These are phyloP conservation scores for Piezodorus guildinii DNA, from an alignment of 1,140 invertebrate species.

Conservation along the genomic window DNA sequence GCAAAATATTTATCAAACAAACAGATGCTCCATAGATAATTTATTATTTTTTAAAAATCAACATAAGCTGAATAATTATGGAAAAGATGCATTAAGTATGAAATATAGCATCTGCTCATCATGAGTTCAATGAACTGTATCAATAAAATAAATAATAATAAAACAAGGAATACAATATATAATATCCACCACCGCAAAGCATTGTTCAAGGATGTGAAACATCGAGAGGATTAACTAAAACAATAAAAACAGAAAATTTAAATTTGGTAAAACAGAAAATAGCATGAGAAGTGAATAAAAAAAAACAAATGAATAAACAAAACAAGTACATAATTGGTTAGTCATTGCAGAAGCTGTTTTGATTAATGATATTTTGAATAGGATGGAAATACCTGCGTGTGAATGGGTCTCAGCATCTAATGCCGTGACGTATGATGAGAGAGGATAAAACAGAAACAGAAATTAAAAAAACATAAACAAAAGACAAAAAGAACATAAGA, in stretches of 20 bases:
- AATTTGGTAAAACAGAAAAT: background rate
- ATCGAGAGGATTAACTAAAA: no score
- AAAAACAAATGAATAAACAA: slow-evolving; percentile 15
- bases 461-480: slow-evolving; percentile 26
- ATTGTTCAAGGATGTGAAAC: background rate
- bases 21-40: background rate
- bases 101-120: no score
- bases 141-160: background rate
- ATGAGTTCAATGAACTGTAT: background rate
- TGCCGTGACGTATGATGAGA: slow-evolving; percentile 19
- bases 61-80: no score
- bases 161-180: background rate
- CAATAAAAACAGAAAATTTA: slow-evolving; percentile 1
- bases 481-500: slow-evolving; percentile 26
- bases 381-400: slow-evolving; percentile 25
- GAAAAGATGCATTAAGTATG: no score
- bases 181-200: slow-evolving; percentile 15
- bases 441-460: slow-evolving; percentile 27
- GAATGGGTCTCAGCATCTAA: slow-evolving; percentile 29
- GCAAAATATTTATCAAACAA: background rate
- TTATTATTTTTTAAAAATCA: background rate
- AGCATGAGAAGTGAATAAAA: background rate
- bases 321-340: slow-evolving; percentile 19
- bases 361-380: slow-evolving; percentile 19
- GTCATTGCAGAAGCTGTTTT: background rate